Base-by-base conservation (phyloP, 2,113 vertebrate species). In the Athene cunicularia region DNA sequence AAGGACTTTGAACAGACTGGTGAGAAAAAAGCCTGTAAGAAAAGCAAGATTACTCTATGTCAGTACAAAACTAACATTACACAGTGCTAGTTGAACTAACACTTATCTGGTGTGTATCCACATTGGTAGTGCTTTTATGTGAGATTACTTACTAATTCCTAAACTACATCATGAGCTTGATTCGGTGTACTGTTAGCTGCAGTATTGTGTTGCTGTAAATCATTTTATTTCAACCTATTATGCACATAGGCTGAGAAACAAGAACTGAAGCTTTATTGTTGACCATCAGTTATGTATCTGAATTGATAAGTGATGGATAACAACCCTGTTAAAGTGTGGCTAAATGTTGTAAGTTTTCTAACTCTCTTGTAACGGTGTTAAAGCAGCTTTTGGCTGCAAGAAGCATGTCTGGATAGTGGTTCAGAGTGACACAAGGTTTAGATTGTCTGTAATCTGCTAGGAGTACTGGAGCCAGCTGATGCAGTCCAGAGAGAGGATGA, bases 391-490 rank as follows among this genome's bases (percentile, higher is more conserved):
- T 68, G 95, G 66, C 86, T 75, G 66, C 84, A 70, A 62, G n/a
- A 55, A 62, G n/a, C 22, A 2, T 50, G 89, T 91, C 91, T 95
- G 96, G 89, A 70, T 76, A 85, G 73, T 50, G 23, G 60, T 92
- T 89, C 26, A 80, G 64, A 81, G 74, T 91, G 96, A 95, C 91
- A 93, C 70, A 10, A 91, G 94, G 93, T 94, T 95, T 95, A 95
- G 96, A 85, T 87, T 95, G 84, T 68, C 58, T 62, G 58, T 90
- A 66, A 95, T 94, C 91, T 91, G 84, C 80, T 68, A 75, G 84
- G 80, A 93, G 91, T 72, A 16, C 94, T 96, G 95, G 91, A 95
- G 95, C 88, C 80, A 96, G 91, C 94, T 93, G 86, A 95, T 95
- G 86, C 53, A 89, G 90, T 94, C 93, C 96, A 96, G 95, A 95